Evolutionary conservation across 2,888 invertebrate genomes (phyloP), one percentile per base, ranked within the genome.

Genomic region (Arge pagana): DNA sequence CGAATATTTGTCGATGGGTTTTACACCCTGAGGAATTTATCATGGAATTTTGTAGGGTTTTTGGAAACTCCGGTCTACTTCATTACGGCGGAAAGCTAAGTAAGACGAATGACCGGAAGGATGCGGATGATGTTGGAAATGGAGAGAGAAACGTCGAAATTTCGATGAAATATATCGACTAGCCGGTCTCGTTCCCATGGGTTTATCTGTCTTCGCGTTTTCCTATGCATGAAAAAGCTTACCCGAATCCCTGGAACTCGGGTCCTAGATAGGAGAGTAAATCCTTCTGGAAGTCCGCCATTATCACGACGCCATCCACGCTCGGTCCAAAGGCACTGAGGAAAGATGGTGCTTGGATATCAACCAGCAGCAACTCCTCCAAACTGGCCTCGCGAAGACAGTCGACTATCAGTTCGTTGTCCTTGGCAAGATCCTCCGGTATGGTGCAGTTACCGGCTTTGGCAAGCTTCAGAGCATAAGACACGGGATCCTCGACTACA

Each of bases 261-360:
- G 75, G 72, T 8, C 74, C 76, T 40, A 88, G 85, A 74, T 86
- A 85, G 1, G 88, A 88, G 28, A 88, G 78, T 50, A 89, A 82
- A 65, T 89, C 88, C 74, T 90, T 90, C 48, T 90, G 88, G 67
- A 90, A 90, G 75, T 92, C 91, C 10, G 89, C 86, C 76, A 90
- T 89, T 68, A 96, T 93, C 56, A 96, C 94, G 59, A 96, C 94
- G 48, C 93, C 95, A 72, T 96, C 96, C 48, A 95, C 90, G 62
- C 93, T 93, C 10, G 96, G 96, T 5, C 96, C 96, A 70, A 96
- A 96, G 0, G 91, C 87, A 59, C 89, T 90, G 49, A 93, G 79
- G 76, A 90, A 92, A 52, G 89, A 89, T 3, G 92, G 92, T 7
- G 91, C 86, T 60, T 85, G 83, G 69, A 90, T 87, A 76, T 90